Evolutionary conservation across 2,888 invertebrate genomes (phyloP).

Genomic region (Ochlodes sylvanus): DNA sequence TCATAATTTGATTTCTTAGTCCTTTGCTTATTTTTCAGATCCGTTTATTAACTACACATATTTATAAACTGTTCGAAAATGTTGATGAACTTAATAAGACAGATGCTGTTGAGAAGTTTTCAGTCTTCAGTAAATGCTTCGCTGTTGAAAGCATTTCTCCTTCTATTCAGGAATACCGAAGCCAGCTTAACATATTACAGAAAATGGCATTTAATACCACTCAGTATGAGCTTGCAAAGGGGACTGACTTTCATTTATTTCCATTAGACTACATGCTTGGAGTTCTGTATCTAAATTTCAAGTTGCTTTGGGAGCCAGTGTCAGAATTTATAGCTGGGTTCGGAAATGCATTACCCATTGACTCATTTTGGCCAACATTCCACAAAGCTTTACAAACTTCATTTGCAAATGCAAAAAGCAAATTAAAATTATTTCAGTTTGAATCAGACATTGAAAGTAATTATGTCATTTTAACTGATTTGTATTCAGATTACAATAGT

Average conservation of each 20-base stretch:
- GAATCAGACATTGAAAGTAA: conserved; percentile 66
- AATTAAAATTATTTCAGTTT: conserved; percentile 64
- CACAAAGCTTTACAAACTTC: conserved; percentile 84
- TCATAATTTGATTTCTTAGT: background rate
- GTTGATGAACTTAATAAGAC: conserved; percentile 77
- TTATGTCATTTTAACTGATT: conserved; percentile 59
- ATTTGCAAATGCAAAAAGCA: conserved; percentile 73
- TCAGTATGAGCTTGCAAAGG: conserved; percentile 83
- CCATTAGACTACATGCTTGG: conserved; percentile 93
- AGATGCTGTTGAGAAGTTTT: conserved; percentile 70
- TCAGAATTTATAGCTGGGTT: conserved; percentile 90
- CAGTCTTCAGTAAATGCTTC: conserved; percentile 88
- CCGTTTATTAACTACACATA: conserved; percentile 89
- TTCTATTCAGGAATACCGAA: conserved; percentile 92
- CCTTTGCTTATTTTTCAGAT: conserved; percentile 72
- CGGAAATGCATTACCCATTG: conserved; percentile 85
- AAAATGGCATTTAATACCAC: conserved; percentile 88
- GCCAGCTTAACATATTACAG: conserved; percentile 90
- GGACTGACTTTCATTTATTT: conserved; percentile 86
- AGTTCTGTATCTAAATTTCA: conserved; percentile 93
- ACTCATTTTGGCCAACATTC: conserved; percentile 91
- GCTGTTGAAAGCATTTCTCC: conserved; percentile 89
- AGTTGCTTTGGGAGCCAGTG: conserved; percentile 94
- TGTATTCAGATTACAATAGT: conserved; percentile 69
- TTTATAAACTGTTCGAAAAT: conserved; percentile 88